These are phyloP conservation scores for Bruchidius siliquastri DNA, from an alignment of 2,888 invertebrate genomes.

Conservation along the genomic window DNA sequence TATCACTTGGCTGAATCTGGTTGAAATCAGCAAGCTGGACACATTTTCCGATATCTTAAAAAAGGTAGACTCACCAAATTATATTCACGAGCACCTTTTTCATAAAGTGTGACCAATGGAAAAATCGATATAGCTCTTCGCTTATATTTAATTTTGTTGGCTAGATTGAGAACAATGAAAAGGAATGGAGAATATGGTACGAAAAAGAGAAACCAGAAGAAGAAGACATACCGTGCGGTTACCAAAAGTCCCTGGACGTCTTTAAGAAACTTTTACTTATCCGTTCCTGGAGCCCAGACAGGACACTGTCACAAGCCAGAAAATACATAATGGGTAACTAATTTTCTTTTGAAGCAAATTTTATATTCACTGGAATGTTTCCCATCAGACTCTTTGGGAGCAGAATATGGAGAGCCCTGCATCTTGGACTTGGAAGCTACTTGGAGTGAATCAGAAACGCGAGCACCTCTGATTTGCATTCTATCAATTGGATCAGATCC, in stretches of 20 bases:
- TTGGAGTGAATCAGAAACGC: conserved; percentile 83
- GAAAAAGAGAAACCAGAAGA: conserved; percentile 91
- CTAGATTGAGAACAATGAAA: conserved; percentile 77
- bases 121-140: too few relatives aligned
- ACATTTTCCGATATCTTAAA: conserved; percentile 74
- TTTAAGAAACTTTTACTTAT: conserved; percentile 83
- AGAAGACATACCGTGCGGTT: conserved; percentile 86
- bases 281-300: conserved; percentile 92
- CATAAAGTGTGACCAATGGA: too few relatives aligned
- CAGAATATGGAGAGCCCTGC: conserved; percentile 85
- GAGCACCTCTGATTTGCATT: conserved; percentile 86
- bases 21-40: conserved; percentile 82
- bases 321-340: conserved; percentile 76
- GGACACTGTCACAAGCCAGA: conserved; percentile 88
- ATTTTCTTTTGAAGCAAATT: neutral
- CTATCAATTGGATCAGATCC: conserved; percentile 95
- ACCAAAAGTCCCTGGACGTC: conserved; percentile 78
- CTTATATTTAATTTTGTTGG: conserved; percentile 12
- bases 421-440: conserved; percentile 88
- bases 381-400: conserved; percentile 71
- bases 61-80: conserved; percentile 61
- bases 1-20: conserved; percentile 93
- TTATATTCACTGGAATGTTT: neutral
- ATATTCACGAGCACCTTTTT: too few relatives aligned
- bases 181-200: conserved; percentile 86